These are phyloP conservation scores for Vollenhovia emeryi DNA, from an alignment of 1,140 invertebrate genomes.

Conservation along the genomic window DNA sequence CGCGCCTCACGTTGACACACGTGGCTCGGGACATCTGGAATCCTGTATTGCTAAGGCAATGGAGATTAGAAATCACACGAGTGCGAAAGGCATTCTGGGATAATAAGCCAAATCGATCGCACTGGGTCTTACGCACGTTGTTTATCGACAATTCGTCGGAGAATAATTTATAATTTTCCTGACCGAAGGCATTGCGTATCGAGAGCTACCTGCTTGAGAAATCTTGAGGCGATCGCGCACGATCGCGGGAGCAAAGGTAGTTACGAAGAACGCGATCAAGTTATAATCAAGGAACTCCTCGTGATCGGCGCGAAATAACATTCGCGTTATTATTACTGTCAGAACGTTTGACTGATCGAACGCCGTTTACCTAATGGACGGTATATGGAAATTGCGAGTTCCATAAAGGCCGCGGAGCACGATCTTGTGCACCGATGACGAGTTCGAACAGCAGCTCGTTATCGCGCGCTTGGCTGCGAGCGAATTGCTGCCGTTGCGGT, in stretches of 20 bases:
- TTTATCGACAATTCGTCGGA: too few relatives aligned
- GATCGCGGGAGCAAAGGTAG: background rate
- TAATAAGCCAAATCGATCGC: background rate
- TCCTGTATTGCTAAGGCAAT: constrained; percentile 1
- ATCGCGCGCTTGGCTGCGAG: constrained; percentile 77
- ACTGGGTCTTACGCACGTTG: too few relatives aligned
- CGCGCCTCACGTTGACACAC: constrained; percentile 42
- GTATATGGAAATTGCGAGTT: constrained; percentile 22
- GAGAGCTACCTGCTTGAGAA: background rate
- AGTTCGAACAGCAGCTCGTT: constrained; percentile 77
- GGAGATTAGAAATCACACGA: background rate
- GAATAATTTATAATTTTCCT: background rate
- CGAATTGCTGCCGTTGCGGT: constrained; percentile 79
- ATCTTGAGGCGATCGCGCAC: background rate
- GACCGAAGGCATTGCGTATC: background rate
- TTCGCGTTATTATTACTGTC: constrained; percentile 5
- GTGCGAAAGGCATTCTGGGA: background rate
- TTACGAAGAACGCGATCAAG: background rate
- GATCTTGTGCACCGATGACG: constrained; percentile 70
- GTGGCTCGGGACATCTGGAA: constrained; percentile 47
- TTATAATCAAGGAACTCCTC: background rate
- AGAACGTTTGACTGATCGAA: background rate
- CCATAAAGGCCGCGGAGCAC: constrained; percentile 9
- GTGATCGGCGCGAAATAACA: background rate
- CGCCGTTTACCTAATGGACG: background rate